phyloP scores from a whole-genome alignment of 2,888 invertebrate species.

The Meteorus colon region DNA sequence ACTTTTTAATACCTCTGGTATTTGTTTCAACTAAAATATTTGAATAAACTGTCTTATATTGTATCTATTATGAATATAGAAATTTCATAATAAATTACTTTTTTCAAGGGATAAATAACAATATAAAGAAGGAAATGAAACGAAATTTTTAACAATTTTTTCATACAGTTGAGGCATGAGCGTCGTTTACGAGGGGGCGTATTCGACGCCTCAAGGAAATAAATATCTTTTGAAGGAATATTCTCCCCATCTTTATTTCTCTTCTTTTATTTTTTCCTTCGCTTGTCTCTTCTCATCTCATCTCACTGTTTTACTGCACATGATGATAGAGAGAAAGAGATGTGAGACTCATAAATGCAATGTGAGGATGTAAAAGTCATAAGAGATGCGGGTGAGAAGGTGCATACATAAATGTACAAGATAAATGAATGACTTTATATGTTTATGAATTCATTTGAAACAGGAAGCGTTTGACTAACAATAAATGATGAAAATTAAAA shows the following conservation, averaged over 20 bases:
- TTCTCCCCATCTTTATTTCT: background rate
- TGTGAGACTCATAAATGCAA: constrained; percentile 36
- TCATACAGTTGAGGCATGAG: constrained; percentile 3
- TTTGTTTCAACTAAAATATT: background rate
- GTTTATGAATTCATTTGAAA: background rate
- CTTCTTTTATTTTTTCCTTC: background rate
- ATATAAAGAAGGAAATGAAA: constrained; percentile 20
- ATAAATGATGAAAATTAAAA: background rate
- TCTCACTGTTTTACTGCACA: background rate
- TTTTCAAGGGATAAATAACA: constrained; percentile 25
- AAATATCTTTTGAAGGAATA: constrained; percentile 42
- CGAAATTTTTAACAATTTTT: constrained; percentile 7
- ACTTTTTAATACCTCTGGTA: background rate
- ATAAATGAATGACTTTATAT: background rate
- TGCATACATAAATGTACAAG: background rate
- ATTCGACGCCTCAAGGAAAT: constrained; percentile 33
- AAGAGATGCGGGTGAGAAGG: constrained; percentile 28
- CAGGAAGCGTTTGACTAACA: constrained; percentile 1
- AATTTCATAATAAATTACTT: background rate
- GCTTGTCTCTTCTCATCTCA: background rate
- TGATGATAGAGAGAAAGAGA: background rate
- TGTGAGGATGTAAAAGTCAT: constrained; percentile 35
- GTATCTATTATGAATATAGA: background rate
- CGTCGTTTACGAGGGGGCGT: constrained; percentile 40
- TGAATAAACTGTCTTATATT: no score